Base-by-base conservation (phyloP, 2,113 vertebrate species). In the Trochalopteron elliotii region DNA sequence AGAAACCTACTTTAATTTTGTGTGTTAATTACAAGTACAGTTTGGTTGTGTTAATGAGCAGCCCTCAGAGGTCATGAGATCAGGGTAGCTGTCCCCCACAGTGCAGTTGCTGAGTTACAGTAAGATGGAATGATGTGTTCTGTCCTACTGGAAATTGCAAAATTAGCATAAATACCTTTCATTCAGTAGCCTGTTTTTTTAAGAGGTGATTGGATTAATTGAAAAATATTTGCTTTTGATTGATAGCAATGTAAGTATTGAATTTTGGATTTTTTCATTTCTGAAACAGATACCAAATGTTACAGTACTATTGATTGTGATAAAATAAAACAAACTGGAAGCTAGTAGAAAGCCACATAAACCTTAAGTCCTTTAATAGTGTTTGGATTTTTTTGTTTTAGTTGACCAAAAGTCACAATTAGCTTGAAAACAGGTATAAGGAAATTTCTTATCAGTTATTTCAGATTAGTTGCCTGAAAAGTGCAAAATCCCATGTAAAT, bases 21-120 rank as follows among this genome's bases (percentile, higher is more conserved):
- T 40, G 2, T 37, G 9, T 27, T 87, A 31, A 30, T 53, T 11
- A 61, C 27, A 42, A 49, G 31, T 61, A 16, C 8, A 9, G 4
- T n/a, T 84, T 23, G 20, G 2, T 64, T 77, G 4, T 71, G 15
- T 78, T 89, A 83, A 9, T 82, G 22, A 53, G 11, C 37, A 69
- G 0, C 47, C 22, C 21, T 63, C 44, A 53, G 30, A 81, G 59
- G 27, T 56, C 0, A 0, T 35, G 53, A 47, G n/a, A 21, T 74
- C 7, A 3, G 44, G 12, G 27, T 44, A 76, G 22, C 42, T 70
- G 18, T 67, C 2, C 24, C 10, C 20, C 9, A 33, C 7, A 45
- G 4, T 80, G 49, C 18, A 45, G 5, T 65, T 83, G 16, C 24
- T 30, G 59, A 78, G 53, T 15, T 69, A 31, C 15, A 12, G 6